These are phyloP conservation scores for Prionailurus viverrinus DNA, from an alignment of 2,113 vertebrate genomes.

Conservation along the genomic window DNA sequence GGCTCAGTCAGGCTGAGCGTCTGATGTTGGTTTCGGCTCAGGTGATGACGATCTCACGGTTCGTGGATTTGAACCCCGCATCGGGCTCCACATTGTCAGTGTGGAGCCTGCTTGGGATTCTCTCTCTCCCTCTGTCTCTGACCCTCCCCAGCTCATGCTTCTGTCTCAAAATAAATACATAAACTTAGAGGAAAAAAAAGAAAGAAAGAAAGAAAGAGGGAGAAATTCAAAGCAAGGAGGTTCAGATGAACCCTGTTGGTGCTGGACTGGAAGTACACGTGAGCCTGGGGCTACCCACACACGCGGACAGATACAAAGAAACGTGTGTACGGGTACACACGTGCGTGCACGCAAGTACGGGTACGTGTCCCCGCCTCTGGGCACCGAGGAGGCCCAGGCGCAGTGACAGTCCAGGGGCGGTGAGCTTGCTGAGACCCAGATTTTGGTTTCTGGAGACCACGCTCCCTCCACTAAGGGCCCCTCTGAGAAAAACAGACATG, in stretches of 20 bases:
- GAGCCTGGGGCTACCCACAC: background rate
- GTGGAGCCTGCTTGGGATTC: too few species aligned
- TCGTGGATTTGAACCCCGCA: too few species aligned
- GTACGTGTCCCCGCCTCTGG: background rate
- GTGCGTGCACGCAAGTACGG: too few species aligned
- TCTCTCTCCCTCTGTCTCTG: too few species aligned
- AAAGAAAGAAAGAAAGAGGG: background rate
- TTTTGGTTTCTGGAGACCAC: background rate
- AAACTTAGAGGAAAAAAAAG: too few species aligned
- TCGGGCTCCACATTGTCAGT: too few species aligned
- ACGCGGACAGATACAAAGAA: background rate
- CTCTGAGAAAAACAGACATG: background rate
- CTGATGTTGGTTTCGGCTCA: too few species aligned
- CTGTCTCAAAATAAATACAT: too few species aligned
- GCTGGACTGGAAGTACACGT: background rate
- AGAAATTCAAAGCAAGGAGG: background rate
- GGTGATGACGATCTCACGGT: too few species aligned
- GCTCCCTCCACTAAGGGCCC: background rate
- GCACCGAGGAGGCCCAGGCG: background rate
- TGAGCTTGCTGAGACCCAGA: fast-evolving
- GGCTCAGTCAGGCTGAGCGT: too few species aligned
- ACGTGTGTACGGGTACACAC: fast-evolving
- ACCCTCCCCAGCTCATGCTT: too few species aligned
- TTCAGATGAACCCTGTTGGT: fast-evolving
- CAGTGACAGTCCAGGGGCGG: too few species aligned